Evolutionary conservation across 2,888 invertebrate species (phyloP).

Genomic region (Blastobasis adustella): DNA sequence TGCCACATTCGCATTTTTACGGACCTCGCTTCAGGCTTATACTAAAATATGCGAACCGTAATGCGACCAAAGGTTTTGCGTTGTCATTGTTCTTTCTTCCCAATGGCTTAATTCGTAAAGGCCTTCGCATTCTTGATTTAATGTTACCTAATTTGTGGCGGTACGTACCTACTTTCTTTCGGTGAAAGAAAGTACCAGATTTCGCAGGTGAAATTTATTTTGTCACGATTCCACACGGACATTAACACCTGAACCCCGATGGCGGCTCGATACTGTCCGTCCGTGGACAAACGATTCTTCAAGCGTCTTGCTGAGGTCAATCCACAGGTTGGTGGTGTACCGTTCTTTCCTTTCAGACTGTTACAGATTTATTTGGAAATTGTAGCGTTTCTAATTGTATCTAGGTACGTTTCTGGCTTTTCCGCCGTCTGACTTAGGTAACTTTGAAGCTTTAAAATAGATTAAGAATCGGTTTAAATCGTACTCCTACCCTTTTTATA

Average conservation of each 20-base stretch:
- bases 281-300: conserved; percentile 63
- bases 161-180: conserved; percentile 7
- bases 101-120: background rate
- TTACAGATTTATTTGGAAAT: conserved; percentile 34
- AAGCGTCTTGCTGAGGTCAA: conserved; percentile 60
- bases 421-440: background rate
- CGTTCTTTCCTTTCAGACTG: conserved; percentile 36
- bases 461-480: too few species aligned
- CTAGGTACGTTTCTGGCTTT: background rate
- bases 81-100: background rate
- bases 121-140: background rate
- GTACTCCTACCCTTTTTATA: too few species aligned
- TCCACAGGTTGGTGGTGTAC: conserved; percentile 48
- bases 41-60: conserved; percentile 16
- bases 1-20: conserved; percentile 28
- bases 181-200: conserved; percentile 16
- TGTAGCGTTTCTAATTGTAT: conserved; percentile 30
- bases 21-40: conserved; percentile 45
- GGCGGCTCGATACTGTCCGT: conserved; percentile 32
- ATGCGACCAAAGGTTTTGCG: conserved; percentile 1
- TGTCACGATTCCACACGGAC: conserved; percentile 55
- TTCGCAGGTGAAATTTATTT: conserved; percentile 22
- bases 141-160: background rate
- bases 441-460: background rate
- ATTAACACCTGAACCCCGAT: conserved; percentile 60